Evolutionary conservation across 2,113 vertebrate genomes (phyloP).

Genomic region (Chaetodon auriga): DNA sequence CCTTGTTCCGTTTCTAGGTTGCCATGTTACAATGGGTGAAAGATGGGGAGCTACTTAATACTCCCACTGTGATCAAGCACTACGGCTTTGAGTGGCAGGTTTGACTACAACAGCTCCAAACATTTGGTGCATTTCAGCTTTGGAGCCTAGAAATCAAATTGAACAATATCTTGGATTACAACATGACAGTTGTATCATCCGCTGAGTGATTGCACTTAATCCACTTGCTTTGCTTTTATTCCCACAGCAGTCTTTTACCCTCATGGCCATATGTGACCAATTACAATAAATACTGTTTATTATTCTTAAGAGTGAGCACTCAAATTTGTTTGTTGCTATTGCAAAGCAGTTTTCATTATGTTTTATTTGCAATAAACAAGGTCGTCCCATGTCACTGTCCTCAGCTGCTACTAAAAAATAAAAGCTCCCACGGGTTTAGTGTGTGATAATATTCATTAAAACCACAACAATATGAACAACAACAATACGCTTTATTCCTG

Average conservation of each 20-base stretch:
- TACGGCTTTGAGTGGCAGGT: slow-evolving; percentile 22
- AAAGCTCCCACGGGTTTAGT: slow-evolving; percentile 13
- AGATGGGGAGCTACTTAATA: slow-evolving; percentile 1
- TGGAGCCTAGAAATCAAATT: not conserved
- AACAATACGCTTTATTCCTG: slow-evolving; percentile 39
- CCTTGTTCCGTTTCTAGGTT: not conserved
- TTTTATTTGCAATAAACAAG: slow-evolving; percentile 31
- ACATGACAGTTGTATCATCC: slow-evolving; percentile 9
- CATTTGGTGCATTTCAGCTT: slow-evolving; percentile 39
- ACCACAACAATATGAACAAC: slow-evolving; percentile 47
- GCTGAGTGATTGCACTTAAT: slow-evolving; percentile 23
- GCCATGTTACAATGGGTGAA: not conserved
- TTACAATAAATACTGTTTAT: slow-evolving; percentile 53
- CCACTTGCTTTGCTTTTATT: slow-evolving; percentile 25
- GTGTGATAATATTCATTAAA: slow-evolving; percentile 36
- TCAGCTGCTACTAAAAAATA: slow-evolving; percentile 9
- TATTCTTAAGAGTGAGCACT: slow-evolving; percentile 18
- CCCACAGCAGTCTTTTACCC: not conserved
- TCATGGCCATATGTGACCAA: slow-evolving; percentile 32
- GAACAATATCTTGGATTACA: slow-evolving; percentile 22
- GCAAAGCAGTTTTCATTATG: slow-evolving; percentile 20
- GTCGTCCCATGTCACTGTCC: slow-evolving; percentile 20
- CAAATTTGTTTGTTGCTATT: not conserved
- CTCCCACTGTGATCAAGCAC: slow-evolving; percentile 17
- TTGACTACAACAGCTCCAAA: slow-evolving; percentile 33